phyloP scores from a whole-genome alignment of 1,140 invertebrate species.

The Atta cephalotes region DNA sequence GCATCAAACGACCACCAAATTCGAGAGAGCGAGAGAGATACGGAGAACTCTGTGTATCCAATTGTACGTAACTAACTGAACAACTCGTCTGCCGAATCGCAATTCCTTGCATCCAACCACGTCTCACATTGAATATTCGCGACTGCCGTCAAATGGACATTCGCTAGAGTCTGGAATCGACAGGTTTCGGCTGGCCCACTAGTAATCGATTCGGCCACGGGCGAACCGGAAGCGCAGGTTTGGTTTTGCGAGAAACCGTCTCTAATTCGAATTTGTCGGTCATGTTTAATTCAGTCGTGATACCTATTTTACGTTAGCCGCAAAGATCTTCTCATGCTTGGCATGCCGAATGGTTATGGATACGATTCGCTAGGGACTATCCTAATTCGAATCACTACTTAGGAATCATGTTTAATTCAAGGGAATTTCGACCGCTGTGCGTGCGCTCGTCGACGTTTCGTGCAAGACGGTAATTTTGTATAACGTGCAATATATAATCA shows the following conservation, averaged over 20 bases:
- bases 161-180: conserved; percentile 68
- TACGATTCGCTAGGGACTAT: conserved; percentile 36
- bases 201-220: conserved; percentile 69
- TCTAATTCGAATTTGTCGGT: conserved; percentile 67
- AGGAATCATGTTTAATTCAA: conserved; percentile 74
- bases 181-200: conserved; percentile 51
- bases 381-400: conserved; percentile 69
- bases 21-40: conserved; percentile 10
- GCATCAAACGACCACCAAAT: conserved; percentile 59
- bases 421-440: conserved; percentile 20
- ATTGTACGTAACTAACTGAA: conserved; percentile 44
- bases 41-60: background rate
- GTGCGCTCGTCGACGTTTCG: conserved; percentile 42
- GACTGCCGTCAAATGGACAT: conserved; percentile 68
- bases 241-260: conserved; percentile 36
- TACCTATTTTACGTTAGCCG: conserved; percentile 59
- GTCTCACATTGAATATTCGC: conserved; percentile 65
- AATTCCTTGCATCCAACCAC: conserved; percentile 64
- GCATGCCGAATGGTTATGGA: conserved; percentile 55
- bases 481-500: conserved; percentile 56
- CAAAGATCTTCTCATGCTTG: conserved; percentile 45
- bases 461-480: conserved; percentile 62
- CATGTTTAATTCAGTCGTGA: conserved; percentile 73
- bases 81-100: conserved; percentile 36
- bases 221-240: conserved; percentile 36